Base-by-base conservation (phyloP, 2,113 vertebrate genomes). In the Baryphthengus martii region DNA sequence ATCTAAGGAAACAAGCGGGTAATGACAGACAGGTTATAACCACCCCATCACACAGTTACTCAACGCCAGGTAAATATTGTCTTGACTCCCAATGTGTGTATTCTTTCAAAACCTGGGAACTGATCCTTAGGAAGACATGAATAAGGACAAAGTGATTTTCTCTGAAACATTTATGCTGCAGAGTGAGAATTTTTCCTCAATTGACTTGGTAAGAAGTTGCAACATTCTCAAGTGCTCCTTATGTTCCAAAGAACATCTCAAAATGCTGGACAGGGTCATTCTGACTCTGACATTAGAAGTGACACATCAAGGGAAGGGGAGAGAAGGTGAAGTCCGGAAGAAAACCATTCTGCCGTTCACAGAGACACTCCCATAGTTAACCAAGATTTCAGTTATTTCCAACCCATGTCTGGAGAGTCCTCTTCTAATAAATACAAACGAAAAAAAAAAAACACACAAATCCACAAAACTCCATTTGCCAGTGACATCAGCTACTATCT, bases 221-320 rank as follows among this genome's bases (percentile, higher is more conserved):
- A 6, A 58, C 4, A 6, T 17, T 17, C 50, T 62, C 14, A 39
- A 71, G 47, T 0, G 0, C 29, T 76, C 75, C 59, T 16, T 1
- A 3, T 71, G 70, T 70, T 47, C 74, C 68, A 45, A 33, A 93
- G 49, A 79, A 19, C 20, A 3, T 55, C 81, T 70, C 17, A 0
- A 80, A 62, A 39, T 0, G 20, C 21, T 1, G 5, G 24, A 42
- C 74, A 23, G 85, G 89, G 93, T 88, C 78, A 67, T 42, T 37
- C 19, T 31, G 58, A 68, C 40, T 47, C 29, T 8, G 9, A 23
- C 17, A 21, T 39, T 37, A 25, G 47, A 73, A 80, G 10, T 37
- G 39, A 62, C 67, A 39, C 58, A 8, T 4, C 37, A 42, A 91
- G 44, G 45, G 28, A 26, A 18, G 10, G 28, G 50, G 10, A 79